Evolutionary conservation across 2,113 vertebrate genomes (phyloP), one percentile per base, ranked within the genome.

Genomic region (Myrmecobius fasciatus): DNA sequence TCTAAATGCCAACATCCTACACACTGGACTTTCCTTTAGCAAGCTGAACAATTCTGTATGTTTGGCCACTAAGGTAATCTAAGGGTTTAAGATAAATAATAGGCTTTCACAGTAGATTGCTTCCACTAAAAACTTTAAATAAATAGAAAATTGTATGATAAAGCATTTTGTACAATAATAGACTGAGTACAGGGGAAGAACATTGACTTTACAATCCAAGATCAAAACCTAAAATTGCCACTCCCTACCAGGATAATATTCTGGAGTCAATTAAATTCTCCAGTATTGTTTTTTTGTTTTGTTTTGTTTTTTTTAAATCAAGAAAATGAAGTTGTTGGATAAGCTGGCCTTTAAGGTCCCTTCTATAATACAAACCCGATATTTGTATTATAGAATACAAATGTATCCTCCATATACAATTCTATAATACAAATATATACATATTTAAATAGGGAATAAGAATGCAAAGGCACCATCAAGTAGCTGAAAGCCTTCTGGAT

Each of bases 21-120:
- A 91, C 26, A 89, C 53, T 53, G 89, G 96, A 93, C 14, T 52
- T n/a, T 67, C 26, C 53, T 46, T 90, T 52, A 36, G 24, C 20
- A 90, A 89, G 2, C 3, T 49, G 3, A 95, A 83, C 56, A 46
- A 20, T 94, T 54, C 43, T 94, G 26, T 43, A 20, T 52, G 28
- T 90, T 93, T 17, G 94, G 52, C 8, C 60, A 52, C 83, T 25
- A 89, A 96, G 24, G 12, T 96, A 93, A 52, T 67, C 22, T 94
- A 91, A 92, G 11, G 47, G 1, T 67, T 94, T 89, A 89, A 91
- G 67, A 36, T 54, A 93, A 95, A 94, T 92, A 48, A 6, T 6
- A 93, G 52, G 11, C 48, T n/a, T 53, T 56, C n/a, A 91, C 1
- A 93, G 53, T 7, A 48, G 11, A 92, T 7, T 47, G 46, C 93